Conservation (phyloP, 2,113 vertebrate species). For the Danionella cerebrum region DNA sequence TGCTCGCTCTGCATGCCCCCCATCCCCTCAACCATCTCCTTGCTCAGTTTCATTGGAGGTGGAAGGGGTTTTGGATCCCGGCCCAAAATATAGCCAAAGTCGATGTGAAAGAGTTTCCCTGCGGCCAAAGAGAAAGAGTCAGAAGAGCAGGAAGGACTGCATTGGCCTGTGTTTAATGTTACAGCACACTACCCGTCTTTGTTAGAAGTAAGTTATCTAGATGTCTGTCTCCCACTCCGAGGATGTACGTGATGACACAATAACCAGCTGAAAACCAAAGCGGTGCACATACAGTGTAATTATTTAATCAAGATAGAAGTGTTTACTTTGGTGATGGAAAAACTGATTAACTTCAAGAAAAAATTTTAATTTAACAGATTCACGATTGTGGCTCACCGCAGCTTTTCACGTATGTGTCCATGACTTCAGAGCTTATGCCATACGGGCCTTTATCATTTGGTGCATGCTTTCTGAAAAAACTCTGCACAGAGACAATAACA, state of each 20-base stretch:
- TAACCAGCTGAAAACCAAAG: slow-evolving; percentile 78
- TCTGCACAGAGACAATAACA: slow-evolving; percentile 57
- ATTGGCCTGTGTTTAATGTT: neutral
- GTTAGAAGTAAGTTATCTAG: slow-evolving; percentile 95
- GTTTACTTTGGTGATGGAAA: too few relatives aligned
- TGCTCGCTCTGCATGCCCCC: slow-evolving; percentile 96
- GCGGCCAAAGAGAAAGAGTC: slow-evolving; percentile 21
- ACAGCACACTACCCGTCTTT: slow-evolving; percentile 68
- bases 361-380: too few relatives aligned
- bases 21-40: slow-evolving; percentile 99
- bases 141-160: neutral
- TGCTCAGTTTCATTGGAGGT: slow-evolving; percentile 97
- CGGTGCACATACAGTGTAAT: neutral
- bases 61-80: slow-evolving; percentile 95
- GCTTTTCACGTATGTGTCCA: slow-evolving; percentile 98
- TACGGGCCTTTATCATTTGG: slow-evolving; percentile 93
- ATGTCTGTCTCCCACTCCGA: slow-evolving; percentile 94
- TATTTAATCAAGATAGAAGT: too few relatives aligned
- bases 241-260: slow-evolving; percentile 96
- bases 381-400: slow-evolving; percentile 94
- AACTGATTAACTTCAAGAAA: too few relatives aligned
- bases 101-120: slow-evolving; percentile 99
- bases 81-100: slow-evolving; percentile 97
- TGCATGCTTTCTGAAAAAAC: slow-evolving; percentile 92
- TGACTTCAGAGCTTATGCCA: slow-evolving; percentile 93